Evolutionary conservation across 2,113 vertebrate species (phyloP), one percentile per base, ranked within the genome.

Genomic region (Microcebus jonahi): DNA sequence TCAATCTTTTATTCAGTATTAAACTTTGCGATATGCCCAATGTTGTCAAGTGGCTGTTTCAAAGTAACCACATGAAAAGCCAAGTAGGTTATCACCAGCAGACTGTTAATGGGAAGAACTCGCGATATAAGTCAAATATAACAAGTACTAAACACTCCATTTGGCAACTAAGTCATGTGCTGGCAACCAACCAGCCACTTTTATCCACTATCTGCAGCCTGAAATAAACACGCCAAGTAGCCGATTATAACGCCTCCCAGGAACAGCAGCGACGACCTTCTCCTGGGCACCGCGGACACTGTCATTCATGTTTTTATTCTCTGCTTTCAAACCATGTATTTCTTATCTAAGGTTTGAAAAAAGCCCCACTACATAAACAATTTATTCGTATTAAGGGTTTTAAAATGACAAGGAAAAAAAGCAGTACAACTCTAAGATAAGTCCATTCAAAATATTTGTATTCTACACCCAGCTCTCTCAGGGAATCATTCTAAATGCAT

Each of bases 261-360:
- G 50, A 71, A n/a, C 94, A 50, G 92, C 96, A 84, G 93, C 61
- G 94, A 70, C 36, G 53, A 42, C 95, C 90, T 88, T 95, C 93
- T 96, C 63, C 82, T 42, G 67, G 81, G 95, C 91, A 91, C 23
- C 80, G 50, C 2, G 1, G 65, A 83, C 83, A 94, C 88, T 95
- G 97, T 97, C 97, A 97, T 88, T 97, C 91, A 96, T 97, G 93
- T 92, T 97, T 97, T 98, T 97, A 97, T 97, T 96, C 95, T 91
- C 84, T 93, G 94, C 96, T 97, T 97, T 97, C 96, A 95, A 96
- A 96, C 83, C 88, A 92, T 81, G 57, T 82, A 97, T 93, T 96
- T 97, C 97, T 98, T 98, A 98, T 97, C 97, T 97, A 65, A 92
- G 87, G 75, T 88, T 92, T 27, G 17, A 75, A 91, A 95, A 97